These are phyloP conservation scores for Alectura lathami DNA, from an alignment of 2,113 vertebrate genomes.

Conservation along the genomic window DNA sequence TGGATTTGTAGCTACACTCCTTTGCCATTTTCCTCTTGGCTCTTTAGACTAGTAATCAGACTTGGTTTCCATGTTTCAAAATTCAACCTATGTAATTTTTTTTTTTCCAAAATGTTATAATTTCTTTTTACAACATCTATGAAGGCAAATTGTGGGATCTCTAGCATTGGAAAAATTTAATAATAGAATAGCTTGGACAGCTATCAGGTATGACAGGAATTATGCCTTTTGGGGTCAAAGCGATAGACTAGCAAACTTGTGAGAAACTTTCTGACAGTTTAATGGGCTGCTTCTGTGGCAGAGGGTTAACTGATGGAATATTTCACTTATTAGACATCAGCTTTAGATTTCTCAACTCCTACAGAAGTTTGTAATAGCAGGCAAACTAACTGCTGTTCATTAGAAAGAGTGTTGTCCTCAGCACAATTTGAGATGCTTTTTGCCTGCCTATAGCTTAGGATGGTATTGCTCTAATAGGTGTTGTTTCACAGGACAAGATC, in stretches of 20 bases:
- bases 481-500: neutral
- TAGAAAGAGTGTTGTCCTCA: neutral
- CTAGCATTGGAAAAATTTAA: neutral
- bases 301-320: neutral
- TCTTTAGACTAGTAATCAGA: neutral
- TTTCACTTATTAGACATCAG: neutral
- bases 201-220: neutral
- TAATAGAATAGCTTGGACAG: neutral
- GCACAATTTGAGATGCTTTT: neutral
- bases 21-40: neutral
- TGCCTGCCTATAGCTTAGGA: neutral
- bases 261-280: neutral
- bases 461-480: neutral
- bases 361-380: neutral
- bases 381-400: neutral
- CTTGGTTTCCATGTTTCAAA: neutral
- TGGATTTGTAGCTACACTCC: neutral
- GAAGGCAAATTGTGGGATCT: neutral
- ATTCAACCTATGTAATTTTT: neutral
- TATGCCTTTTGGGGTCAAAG: neutral
- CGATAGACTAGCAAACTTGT: neutral
- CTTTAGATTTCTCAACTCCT: neutral
- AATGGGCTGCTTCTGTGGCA: neutral
- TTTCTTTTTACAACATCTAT: neutral
- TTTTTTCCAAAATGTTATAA: neutral